A percentile compares a stretch with the other conserved stretches of the same genome.
Conservation (phyloP, 2,113 vertebrate genomes). For the Psittacara wagleri region DNA sequence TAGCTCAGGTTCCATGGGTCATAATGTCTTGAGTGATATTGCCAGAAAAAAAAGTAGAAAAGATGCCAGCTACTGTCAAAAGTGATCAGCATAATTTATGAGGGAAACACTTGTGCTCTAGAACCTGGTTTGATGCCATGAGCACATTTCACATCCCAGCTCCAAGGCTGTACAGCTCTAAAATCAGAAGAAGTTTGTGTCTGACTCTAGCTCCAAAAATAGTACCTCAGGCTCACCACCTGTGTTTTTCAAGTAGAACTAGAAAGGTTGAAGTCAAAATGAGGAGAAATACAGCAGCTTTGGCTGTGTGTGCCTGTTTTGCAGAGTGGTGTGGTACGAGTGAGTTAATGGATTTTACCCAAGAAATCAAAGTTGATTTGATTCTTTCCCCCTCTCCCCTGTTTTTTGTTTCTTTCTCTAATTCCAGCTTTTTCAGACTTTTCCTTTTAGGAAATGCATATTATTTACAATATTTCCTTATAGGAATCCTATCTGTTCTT, state of each 20-base stretch:
- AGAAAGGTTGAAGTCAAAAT: background rate
- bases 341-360: background rate
- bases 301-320: background rate
- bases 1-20: background rate
- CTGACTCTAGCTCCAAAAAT: background rate
- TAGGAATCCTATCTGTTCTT: background rate
- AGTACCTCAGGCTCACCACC: background rate
- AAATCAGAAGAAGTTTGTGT: background rate
- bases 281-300: background rate
- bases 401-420: background rate
- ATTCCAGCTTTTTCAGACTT: background rate
- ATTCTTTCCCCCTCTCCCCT: rapidly evolving
- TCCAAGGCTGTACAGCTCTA: background rate
- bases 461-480: background rate
- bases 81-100: background rate
- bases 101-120: background rate
- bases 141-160: background rate
- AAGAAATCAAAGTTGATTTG: background rate
- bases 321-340: background rate
- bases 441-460: background rate
- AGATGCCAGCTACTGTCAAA: slow-evolving; percentile 8
- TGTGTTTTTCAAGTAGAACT: background rate
- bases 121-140: background rate
- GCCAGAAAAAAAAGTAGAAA: background rate
- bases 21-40: background rate